Evolutionary conservation across 2,113 vertebrate genomes (phyloP), one percentile per base, ranked within the genome.

Genomic region (Opisthocomus hoazin): DNA sequence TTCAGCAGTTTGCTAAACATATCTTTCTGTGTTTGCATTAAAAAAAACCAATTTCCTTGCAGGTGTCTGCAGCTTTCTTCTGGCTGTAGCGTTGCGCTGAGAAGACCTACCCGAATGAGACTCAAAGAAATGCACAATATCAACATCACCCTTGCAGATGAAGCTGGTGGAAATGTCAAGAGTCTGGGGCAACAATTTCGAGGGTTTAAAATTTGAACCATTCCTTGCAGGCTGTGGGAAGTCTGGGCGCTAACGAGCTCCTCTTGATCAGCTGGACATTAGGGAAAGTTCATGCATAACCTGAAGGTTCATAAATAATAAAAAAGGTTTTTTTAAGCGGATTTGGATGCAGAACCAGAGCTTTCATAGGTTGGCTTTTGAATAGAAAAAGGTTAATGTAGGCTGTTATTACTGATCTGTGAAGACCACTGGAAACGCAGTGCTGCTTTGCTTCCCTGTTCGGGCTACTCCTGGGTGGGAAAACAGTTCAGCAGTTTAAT

Each of bases 251-350:
- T 66, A 85, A 82, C 32, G 66, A 77, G 30, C 34, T 69, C 50
- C 50, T 73, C 79, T 82, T 90, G n/a, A 68, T 93, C 58, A 86
- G 43, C 8, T 87, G 87, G 87, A 76, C 76, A 78, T 65, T 39
- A 58, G 22, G 22, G 15, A 94, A 96, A 96, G 93, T 94, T 94
- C 92, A 89, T 53, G 39, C 46, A 91, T 96, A 89, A 92, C 92
- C 94, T 80, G 50, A 54, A 96, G 66, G 66, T 75, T 90, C 16
- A 12, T 90, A 92, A 96, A 94, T 84, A 87, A 77, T 73, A n/a
- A 60, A 63, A 85, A 65, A 30, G 11, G 1, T 0, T 0, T 22
- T 48, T 32, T 84, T 37, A 66, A 71, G 24, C 56, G 64, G 50
- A 45, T 82, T 84, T 95, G 80, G 90, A 87, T 93, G 74, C 94